Evolutionary conservation across 2,113 vertebrate genomes (phyloP).

Genomic region (Charadrius vociferus): DNA sequence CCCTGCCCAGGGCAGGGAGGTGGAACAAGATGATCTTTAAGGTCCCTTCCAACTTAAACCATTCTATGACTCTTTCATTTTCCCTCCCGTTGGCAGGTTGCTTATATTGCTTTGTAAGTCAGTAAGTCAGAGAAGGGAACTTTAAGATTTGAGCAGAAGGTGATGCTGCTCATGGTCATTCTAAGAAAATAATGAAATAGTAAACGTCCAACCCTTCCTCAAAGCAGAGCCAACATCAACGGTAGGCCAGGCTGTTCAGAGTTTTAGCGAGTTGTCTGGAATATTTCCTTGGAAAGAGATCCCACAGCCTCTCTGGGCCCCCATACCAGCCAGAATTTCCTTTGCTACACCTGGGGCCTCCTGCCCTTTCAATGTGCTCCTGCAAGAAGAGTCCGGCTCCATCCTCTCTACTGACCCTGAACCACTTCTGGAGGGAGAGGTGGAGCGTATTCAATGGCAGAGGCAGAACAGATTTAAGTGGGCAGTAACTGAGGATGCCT

Average conservation of each 20-base stretch:
- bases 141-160: not conserved
- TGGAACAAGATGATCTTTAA: too few species aligned
- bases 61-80: not conserved
- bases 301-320: too few species aligned
- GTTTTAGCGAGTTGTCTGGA: not conserved
- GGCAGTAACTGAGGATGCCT: not conserved
- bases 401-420: not conserved
- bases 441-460: not conserved
- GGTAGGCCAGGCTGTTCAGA: not conserved
- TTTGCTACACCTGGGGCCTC: too few species aligned
- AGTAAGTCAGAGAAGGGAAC: not conserved
- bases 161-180: not conserved
- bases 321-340: too few species aligned
- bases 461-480: not conserved
- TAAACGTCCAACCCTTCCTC: not conserved
- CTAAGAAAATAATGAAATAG: not conserved
- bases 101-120: not conserved
- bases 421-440: not conserved
- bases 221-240: not conserved
- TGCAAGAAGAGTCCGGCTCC: too few species aligned
- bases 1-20: too few species aligned
- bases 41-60: too few species aligned
- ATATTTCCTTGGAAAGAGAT: not conserved
- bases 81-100: not conserved
- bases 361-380: too few species aligned